Base-by-base conservation (phyloP, 35 echinoderm and acorn worm species). In the Acanthaster planci region DNA sequence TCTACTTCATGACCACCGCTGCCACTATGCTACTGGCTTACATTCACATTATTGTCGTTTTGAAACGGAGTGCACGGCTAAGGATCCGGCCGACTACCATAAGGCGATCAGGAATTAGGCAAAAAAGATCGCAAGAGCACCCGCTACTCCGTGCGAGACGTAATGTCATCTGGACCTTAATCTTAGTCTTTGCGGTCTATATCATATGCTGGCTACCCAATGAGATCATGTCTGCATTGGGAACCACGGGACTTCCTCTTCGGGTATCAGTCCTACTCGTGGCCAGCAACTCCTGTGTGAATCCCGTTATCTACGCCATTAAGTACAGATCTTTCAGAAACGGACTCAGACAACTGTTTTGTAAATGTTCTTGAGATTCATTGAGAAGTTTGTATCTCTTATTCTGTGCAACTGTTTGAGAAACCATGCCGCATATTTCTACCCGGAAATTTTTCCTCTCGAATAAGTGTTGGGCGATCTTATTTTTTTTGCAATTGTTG, bases 221-320 rank as follows among this genome's bases (percentile, higher is more conserved):
- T 15, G 34, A 26, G 26, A 72, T 72, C 18, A 72, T 34, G 26
- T 5, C 34, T 9, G 64, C 64, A 2, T 26, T 34, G 26, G 34
- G 34, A 19, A 0, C 34, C 64, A 31, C 64, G 2, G 64, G 64
- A 14, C 7, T 26, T 27, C 64, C 64, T 3, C 34, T 31, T 8
- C 26, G 29, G 1, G 30, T 72, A 72, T 26, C 64, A 8, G 34
- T 34, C 0, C 26, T 72, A 12, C 34, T 72, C 14, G 64, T 34
- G 23, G 64, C 64, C 14, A 34, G 26, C 30, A 72, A 72, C 23
- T 72, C 64, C 14, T 31, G 64, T 34, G 34, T 72, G 10, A 72
- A 72, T 72, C 64, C 64, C 26, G 21, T 72, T 26, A 72, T 72
- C 34, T 72, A 72, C 64, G 18, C 64, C 26, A 72, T 72, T 15